Base-by-base conservation (phyloP, 37 sponge, comb jelly and placozoan genomes). In the Amphimedon queenslandica region DNA sequence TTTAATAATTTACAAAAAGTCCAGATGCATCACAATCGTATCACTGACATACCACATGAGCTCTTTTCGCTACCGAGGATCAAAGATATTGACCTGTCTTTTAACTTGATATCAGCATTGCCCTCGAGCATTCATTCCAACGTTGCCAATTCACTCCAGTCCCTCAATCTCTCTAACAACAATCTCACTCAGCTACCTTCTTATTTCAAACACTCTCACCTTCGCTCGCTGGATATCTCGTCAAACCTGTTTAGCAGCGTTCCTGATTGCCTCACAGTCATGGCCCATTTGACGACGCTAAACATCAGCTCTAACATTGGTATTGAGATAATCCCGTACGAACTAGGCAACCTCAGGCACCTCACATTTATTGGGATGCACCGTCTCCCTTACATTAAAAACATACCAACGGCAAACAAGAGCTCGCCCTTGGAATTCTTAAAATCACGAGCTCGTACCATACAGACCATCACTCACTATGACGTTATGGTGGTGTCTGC, bases 111-210 rank as follows among this genome's bases (percentile, higher is more conserved):
- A 8, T 58, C 42, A 3, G 23, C 76, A 4, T 56, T 89, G 6
- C 89, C 89, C 33, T 76, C 79, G 56, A 29, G 30, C 31, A 55
- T 85, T 13, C 16, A 42, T 41, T 73, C 58, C 30, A 25, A n/a
- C 1, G 31, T 78, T 4, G 67, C 85, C 34, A 28, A 41, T 20
- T 55, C 41, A 13, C 63, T 85, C 11, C n/a, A 16, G 1, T 25
- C 27, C 28, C 32, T 85, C 39, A 78, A 73, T 60, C 55, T 85
- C 21, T 78, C 85, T 6, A 40, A 78, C 69, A 85, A 85, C 68
- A 51, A 30, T 37, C 68, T 85, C 0, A 58, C 72, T 21, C 34
- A 37, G 0, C 58, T 85, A 25, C 85, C 85, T 33, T 63, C 63
- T 58, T 85, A 85, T 75, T 78, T 85, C 55, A 40, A 3, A 0